Conservation (phyloP, 2,113 vertebrate genomes). For the Urocitellus parryii region DNA sequence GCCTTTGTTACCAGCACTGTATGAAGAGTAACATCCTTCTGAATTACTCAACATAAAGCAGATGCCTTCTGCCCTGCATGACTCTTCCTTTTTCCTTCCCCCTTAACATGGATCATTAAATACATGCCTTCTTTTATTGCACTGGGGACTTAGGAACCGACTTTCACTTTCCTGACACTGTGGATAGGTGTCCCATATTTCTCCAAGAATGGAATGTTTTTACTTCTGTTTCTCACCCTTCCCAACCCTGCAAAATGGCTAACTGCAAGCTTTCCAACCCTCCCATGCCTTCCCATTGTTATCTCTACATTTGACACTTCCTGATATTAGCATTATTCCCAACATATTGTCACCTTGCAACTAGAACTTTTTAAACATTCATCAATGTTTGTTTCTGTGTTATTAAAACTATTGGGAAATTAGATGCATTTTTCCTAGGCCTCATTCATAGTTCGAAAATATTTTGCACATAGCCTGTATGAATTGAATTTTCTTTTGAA, state of each 20-base stretch:
- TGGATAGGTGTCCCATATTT: not conserved
- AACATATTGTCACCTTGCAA: conserved; percentile 25
- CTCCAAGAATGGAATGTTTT: conserved; percentile 9
- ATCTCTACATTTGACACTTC: not conserved
- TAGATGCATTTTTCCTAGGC: conserved; percentile 23
- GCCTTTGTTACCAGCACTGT: conserved; percentile 27
- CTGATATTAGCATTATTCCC: not conserved
- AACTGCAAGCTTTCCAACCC: not conserved
- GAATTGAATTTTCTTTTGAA: conserved; percentile 42
- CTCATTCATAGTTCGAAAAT: conserved; percentile 48
- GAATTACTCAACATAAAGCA: conserved; percentile 58
- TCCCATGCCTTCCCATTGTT: not conserved
- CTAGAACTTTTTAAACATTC: conserved; percentile 21
- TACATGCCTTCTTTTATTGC: not conserved
- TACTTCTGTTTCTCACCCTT: not conserved
- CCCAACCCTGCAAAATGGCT: not conserved
- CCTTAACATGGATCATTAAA: conserved; percentile 53
- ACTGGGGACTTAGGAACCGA: not conserved
- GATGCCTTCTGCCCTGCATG: conserved; percentile 7
- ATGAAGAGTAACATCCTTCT: conserved; percentile 42
- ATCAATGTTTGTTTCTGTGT: conserved; percentile 42
- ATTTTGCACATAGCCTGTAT: not conserved
- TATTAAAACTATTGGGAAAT: conserved; percentile 34
- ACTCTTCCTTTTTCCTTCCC: not conserved
- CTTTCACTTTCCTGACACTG: not conserved